Base-by-base conservation (phyloP, 2,797 vertebrate species). In the Vespertilio murinus region DNA sequence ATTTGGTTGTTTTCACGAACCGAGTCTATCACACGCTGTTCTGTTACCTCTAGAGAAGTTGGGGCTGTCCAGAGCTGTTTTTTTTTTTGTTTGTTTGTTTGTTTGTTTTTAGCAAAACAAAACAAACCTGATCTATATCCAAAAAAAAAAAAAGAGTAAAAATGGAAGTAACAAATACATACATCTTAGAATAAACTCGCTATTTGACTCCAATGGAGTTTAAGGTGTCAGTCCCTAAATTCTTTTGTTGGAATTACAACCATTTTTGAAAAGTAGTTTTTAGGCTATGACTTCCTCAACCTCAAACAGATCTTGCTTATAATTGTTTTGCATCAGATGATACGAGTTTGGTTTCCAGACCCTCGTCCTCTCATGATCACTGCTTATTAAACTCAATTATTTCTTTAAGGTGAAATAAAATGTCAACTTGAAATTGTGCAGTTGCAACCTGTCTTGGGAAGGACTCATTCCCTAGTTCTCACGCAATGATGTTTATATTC, bases 391-490 rank as follows among this genome's bases (percentile, higher is more conserved):
- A 40, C 45, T 33, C 22, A 93, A 77, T 93, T 88, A 91, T 94
- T 95, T 96, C 59, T 94, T 94, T 64, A 88, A 84, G 70, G 85
- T 92, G 81, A 80, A 94, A 94, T 91, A 94, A 96, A 95, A 78
- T 11, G 64, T 96, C 95, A 94, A 20, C 38, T 82, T 97, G 95
- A 96, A 79, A 96, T 79, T 93, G 47, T 93, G 70, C 94, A 96
- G 94, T 93, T 88, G 69, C 35, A 59, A 81, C 64, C 38, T 77
- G 69, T 78, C 80, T 95, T 90, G 90, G 79, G 93, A 92, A 91
- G 52, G 65, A 22, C 61, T 91, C 40, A 69, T 81, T 83, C 47
- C 35, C 81, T 56, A 16, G 64, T 95, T 96, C 90, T 92, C 95
- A 95, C 1, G 9, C 73, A 40, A 7, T 67, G 59, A 54, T 95